Evolutionary conservation across 2,797 vertebrate species (phyloP), one percentile per base, ranked within the genome.

Genomic region (Parambassis ranga): DNA sequence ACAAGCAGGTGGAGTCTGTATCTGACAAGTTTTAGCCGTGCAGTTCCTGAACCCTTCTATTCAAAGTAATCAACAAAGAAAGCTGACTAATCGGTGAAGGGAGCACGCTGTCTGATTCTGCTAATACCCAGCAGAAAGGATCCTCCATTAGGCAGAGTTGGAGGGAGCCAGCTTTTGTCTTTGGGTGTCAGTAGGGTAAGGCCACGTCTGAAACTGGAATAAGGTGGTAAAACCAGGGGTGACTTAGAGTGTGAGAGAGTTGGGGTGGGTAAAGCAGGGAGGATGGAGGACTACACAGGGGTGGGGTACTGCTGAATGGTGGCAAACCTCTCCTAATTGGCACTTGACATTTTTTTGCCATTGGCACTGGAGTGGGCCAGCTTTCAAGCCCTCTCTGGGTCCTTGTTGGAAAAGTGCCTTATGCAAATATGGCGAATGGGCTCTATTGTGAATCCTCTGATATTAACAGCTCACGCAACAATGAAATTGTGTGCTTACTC

Each of bases 271-370:
- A 73, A n/a, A 68, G 77, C 77, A 65, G 75, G 86, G 85, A 89
- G 82, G 79, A 78, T n/a, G 76, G 79, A 73, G 75, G 83, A 76
- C 79, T 77, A 84, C 73, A 87, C 73, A 87, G 81, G 85, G 90
- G 88, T 90, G 90, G 91, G 88, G 91, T 86, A 64, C 69, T 26
- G 61, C 73, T 92, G 90, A 92, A 93, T 91, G 87, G 88, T 89
- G 86, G 90, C 89, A 92, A 92, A 92, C 89, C 91, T 90, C 90
- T 90, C 86, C 89, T 94, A 94, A 93, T 93, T 93, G 91, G 91
- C 91, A 92, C 92, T 93, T 94, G 92, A 93, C 92, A 93, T 93
- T 92, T 93, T 92, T 91, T 87, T 87, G 82, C 86, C 87, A 87
- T 72, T 84, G 89, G 88, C 82, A 78, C 85, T 92, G 88, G 90